These are phyloP conservation scores for Neelides folsomi DNA, from an alignment of 2,888 invertebrate genomes.

Conservation along the genomic window DNA sequence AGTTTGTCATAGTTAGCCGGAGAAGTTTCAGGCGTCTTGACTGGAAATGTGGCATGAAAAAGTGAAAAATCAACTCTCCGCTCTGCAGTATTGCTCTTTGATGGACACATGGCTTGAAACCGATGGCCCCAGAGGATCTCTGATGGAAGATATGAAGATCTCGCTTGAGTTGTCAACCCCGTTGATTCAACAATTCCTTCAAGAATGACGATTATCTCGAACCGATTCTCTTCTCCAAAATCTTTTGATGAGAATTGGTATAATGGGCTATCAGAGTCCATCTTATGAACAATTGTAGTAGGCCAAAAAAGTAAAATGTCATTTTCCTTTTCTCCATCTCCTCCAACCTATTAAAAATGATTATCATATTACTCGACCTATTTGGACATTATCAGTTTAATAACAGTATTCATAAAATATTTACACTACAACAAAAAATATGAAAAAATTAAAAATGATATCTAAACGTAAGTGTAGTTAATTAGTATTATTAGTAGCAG, in stretches of 20 bases:
- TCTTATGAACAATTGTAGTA: conserved; percentile 76
- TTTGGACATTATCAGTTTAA: too few relatives aligned
- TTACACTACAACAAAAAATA: too few relatives aligned
- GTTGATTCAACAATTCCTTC: conserved; percentile 78
- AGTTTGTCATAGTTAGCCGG: too few relatives aligned
- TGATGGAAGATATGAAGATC: conserved; percentile 13
- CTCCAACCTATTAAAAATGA: neutral
- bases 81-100: too few relatives aligned
- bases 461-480: too few relatives aligned
- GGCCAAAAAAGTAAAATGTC: conserved; percentile 93
- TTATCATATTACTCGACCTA: too few relatives aligned
- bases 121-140: conserved; percentile 12
- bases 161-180: conserved; percentile 13
- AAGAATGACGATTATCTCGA: conserved; percentile 72
- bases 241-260: conserved; percentile 78
- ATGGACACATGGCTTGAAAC: neutral
- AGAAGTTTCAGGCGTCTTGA: neutral
- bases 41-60: conserved; percentile 9
- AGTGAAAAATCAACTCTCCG: conserved; percentile 6
- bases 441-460: too few relatives aligned
- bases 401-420: too few relatives aligned
- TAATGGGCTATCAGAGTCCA: conserved; percentile 69
- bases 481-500: too few relatives aligned
- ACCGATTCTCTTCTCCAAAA: conserved; percentile 57
- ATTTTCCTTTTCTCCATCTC: conserved; percentile 43